phyloP scores from a whole-genome alignment of 2,888 invertebrate species.

The Antheraea assamensis region DNA sequence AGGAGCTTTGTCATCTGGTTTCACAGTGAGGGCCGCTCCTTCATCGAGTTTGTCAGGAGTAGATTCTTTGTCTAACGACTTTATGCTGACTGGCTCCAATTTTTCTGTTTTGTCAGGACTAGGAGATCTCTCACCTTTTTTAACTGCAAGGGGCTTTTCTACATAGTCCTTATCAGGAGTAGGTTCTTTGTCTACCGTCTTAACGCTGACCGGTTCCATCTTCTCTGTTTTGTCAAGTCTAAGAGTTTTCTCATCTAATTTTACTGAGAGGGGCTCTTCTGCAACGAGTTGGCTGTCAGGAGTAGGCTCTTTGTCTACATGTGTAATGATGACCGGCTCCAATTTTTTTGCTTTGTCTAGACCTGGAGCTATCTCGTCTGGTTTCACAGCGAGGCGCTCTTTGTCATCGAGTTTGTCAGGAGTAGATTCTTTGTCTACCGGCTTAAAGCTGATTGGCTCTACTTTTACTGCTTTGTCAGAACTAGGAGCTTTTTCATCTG shows the following conservation, averaged over 20 bases:
- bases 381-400: no score
- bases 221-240: slow-evolving; percentile 22
- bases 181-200: slow-evolving; percentile 24
- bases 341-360: neutral
- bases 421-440: no score
- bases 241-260: slow-evolving; percentile 20
- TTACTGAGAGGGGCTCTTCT: slow-evolving; percentile 24
- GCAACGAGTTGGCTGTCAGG: no score
- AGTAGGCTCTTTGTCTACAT: no score
- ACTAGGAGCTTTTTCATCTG: slow-evolving; percentile 15
- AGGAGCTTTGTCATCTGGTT: no score
- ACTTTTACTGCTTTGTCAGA: neutral
- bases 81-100: neutral
- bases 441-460: neutral
- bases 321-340: no score
- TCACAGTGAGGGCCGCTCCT: no score
- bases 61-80: no score
- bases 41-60: no score
- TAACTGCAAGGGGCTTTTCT: slow-evolving; percentile 1
- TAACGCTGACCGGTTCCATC: slow-evolving; percentile 25
- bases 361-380: no score
- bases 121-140: slow-evolving; percentile 19
- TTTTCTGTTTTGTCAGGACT: slow-evolving; percentile 18
- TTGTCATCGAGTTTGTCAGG: no score
- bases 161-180: slow-evolving; percentile 3